Conservation (phyloP, 1,140 invertebrate genomes). For the Lerema accius region DNA sequence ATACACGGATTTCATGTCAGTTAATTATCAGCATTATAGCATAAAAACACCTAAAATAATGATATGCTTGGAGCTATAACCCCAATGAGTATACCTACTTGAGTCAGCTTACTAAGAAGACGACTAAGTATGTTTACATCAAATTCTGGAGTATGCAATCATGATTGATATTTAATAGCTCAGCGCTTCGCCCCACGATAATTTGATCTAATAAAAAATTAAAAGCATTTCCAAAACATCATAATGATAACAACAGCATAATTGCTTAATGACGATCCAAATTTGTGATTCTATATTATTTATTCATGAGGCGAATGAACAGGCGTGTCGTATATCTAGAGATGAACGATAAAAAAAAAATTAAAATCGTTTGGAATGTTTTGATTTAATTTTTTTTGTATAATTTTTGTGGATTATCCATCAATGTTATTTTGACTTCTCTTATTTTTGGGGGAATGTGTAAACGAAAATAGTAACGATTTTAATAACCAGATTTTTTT, state of each 20-base stretch:
- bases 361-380: too few species aligned
- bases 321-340: not conserved
- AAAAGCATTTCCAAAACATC: slow-evolving; percentile 79
- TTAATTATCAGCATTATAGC: slow-evolving; percentile 20
- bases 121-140: not conserved
- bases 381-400: too few species aligned
- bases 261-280: slow-evolving; percentile 77
- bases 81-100: slow-evolving; percentile 7
- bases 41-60: slow-evolving; percentile 20
- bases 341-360: too few species aligned
- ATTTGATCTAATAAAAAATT: slow-evolving; percentile 80
- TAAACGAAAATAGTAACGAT: too few species aligned
- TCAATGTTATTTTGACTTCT: too few species aligned
- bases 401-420: too few species aligned
- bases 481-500: too few species aligned
- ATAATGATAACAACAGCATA: slow-evolving; percentile 78
- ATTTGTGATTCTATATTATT: slow-evolving; percentile 78
- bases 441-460: too few species aligned
- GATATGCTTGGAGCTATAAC: not conserved
- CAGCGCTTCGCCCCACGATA: slow-evolving; percentile 59
- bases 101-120: slow-evolving; percentile 14
- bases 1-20: slow-evolving; percentile 19
- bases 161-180: slow-evolving; percentile 78
- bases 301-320: slow-evolving; percentile 67
- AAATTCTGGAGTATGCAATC: slow-evolving; percentile 25